Evolutionary conservation across 2,888 invertebrate species (phyloP), one percentile per base, ranked within the genome.

Genomic region (Rapana venosa): DNA sequence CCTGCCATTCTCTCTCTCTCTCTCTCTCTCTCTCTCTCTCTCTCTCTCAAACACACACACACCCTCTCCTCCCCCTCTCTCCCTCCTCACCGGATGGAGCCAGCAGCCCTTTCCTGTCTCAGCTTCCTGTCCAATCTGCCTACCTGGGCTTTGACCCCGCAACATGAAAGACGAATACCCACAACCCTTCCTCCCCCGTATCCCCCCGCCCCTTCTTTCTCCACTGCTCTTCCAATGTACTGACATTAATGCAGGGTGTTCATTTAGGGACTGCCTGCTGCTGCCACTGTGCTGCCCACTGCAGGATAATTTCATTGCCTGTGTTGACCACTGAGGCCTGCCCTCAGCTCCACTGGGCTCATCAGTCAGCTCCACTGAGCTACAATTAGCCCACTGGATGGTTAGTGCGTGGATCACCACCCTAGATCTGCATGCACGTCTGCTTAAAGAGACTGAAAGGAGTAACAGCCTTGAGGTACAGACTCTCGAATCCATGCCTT

Each of bases 161-260:
- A 20, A 47, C 36, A 47, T 83, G 47, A 47, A 83, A 22, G 47
- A 83, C 36, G 11, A 8, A 47, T 47, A 2, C 47, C 47, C 47
- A 47, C 47, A 8, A 47, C 47, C 47, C 47, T 5, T 47, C 47
- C 47, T 47, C 47, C 47, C 47, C 47, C 20, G 1, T 47, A 47
- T 8, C 47, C 47, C 47, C 47, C 47, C 47, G 2, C 66, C 86
- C 56, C 86, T 86, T 35, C 66, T 22, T 15, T 58, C 22, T 17
- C 35, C 86, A 15, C 32, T 26, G 22, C 15, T 66, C 35, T 30
- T 6, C n/a, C 47, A 20, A 2, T 20, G 35, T 86, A 86, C 61
- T 86, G 86, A 86, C 86, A 66, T 66, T 58, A 66, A 85, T n/a
- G 66, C 32, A 86, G 86, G 35, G 66, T n/a, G 30, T 86, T 86